Conservation (phyloP, 1,140 invertebrate genomes). For the Bombus terrestris region DNA sequence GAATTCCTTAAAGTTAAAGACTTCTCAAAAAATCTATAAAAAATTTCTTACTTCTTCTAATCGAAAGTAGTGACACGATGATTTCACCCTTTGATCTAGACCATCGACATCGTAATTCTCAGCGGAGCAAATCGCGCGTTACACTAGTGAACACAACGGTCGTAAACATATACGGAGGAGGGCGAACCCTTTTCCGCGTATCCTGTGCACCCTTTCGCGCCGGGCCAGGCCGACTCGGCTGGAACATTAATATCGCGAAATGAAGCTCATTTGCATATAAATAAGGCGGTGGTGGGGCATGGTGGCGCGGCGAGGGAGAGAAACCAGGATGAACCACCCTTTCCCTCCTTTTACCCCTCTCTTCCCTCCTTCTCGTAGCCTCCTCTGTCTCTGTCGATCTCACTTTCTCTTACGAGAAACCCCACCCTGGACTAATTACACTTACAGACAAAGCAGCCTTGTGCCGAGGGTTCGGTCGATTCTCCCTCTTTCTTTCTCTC, state of each 20-base stretch:
- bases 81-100: slow-evolving; percentile 1
- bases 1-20: background rate
- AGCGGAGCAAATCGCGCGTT: slow-evolving; percentile 41
- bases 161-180: slow-evolving; percentile 77
- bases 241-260: slow-evolving; percentile 93
- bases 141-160: slow-evolving; percentile 68
- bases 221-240: slow-evolving; percentile 82
- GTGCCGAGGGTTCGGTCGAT: slow-evolving; percentile 74
- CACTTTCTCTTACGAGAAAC: slow-evolving; percentile 67
- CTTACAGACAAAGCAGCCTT: slow-evolving; percentile 71
- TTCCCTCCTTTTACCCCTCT: slow-evolving; percentile 67
- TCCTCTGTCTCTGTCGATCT: slow-evolving; percentile 27
- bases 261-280: slow-evolving; percentile 94
- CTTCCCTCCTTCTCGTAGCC: slow-evolving; percentile 30
- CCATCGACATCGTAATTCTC: slow-evolving; percentile 54
- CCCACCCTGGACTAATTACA: slow-evolving; percentile 82
- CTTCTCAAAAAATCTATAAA: no score
- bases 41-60: background rate
- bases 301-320: slow-evolving; percentile 73
- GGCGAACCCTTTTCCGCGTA: slow-evolving; percentile 79
- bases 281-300: slow-evolving; percentile 85
- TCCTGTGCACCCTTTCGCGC: slow-evolving; percentile 78
- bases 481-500: slow-evolving; percentile 67
- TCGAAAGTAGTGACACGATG: background rate
- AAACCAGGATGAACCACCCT: slow-evolving; percentile 77